Percentiles rank a stretch among this genome's conserved stretches.
phyloP scores from a whole-genome alignment of 2,113 vertebrate genomes.

The Stegostoma tigrinum region DNA sequence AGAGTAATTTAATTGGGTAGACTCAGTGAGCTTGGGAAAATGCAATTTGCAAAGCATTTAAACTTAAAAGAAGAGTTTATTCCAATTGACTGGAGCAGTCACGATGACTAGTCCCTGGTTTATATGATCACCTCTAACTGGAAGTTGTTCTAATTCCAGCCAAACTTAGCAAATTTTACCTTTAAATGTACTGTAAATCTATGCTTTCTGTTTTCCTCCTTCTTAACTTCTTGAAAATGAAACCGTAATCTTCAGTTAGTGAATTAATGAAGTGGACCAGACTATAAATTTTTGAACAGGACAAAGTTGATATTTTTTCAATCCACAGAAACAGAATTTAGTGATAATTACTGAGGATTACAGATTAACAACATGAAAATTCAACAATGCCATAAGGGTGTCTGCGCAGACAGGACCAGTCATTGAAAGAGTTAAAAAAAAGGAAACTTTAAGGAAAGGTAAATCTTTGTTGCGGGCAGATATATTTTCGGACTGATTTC shows the following conservation, averaged over 20 bases:
- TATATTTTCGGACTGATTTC: not conserved
- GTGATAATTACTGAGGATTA: not conserved
- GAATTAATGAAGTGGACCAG: not conserved
- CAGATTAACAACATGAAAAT: not conserved
- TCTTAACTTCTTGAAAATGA: not conserved
- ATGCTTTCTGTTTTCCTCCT: not conserved
- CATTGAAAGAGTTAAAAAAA: slow-evolving; percentile 23
- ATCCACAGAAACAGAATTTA: not conserved
- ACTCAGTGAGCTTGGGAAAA: not conserved
- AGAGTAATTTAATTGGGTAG: not conserved
- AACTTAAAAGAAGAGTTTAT: not conserved
- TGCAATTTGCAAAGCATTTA: not conserved
- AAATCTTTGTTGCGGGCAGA: not conserved
- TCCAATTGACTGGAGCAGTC: not conserved
- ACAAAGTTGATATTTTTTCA: not conserved
- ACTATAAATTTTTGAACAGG: not conserved
- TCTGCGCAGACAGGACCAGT: not conserved
- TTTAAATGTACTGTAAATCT: not conserved
- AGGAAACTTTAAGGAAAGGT: not conserved
- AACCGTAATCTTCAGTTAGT: not conserved
- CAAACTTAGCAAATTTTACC: too few species aligned
- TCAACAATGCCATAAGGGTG: not conserved
- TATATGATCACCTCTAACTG: not conserved
- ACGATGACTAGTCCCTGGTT: not conserved
- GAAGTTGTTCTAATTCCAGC: not conserved